A percentile compares a stretch with the other conserved stretches of the same genome.
Evolutionary conservation across 2,888 invertebrate genomes (phyloP).

Genomic region (Netelia melanura): DNA sequence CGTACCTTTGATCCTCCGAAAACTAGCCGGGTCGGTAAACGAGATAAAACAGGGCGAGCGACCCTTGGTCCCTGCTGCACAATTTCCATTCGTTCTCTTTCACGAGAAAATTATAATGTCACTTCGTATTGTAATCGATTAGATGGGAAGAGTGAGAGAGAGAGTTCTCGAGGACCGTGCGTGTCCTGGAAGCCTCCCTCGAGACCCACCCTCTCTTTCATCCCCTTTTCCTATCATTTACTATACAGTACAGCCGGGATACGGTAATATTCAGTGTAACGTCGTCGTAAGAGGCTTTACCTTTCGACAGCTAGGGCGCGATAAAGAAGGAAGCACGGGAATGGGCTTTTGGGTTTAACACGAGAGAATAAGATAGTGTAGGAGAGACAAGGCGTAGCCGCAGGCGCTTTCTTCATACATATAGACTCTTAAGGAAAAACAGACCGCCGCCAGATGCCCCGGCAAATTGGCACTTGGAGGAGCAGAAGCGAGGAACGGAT

Average conservation of each 20-base stretch:
- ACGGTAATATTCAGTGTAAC: slow-evolving; percentile 33
- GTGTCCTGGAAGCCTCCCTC: slow-evolving; percentile 24
- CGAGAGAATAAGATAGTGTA: slow-evolving; percentile 13
- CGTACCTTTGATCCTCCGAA: slow-evolving; percentile 35
- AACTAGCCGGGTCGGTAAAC: slow-evolving; percentile 21
- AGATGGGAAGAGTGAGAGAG: slow-evolving; percentile 3
- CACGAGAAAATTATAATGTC: slow-evolving; percentile 51
- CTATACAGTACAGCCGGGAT: not conserved
- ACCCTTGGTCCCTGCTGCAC: slow-evolving; percentile 12
- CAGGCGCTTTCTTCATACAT: slow-evolving; percentile 65
- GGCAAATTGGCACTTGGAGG: slow-evolving; percentile 78
- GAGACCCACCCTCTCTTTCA: not conserved
- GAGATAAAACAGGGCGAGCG: slow-evolving; percentile 10
- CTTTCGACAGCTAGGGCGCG: slow-evolving; percentile 59
- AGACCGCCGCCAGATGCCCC: slow-evolving; percentile 79
- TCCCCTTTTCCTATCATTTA: not conserved
- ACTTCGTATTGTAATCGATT: slow-evolving; percentile 58
- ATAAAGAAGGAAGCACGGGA: slow-evolving; percentile 44
- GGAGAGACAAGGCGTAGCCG: slow-evolving; percentile 49
- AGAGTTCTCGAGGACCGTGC: slow-evolving; percentile 41
- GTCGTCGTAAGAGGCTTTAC: slow-evolving; percentile 58
- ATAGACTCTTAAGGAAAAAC: slow-evolving; percentile 77
- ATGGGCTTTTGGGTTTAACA: slow-evolving; percentile 20
- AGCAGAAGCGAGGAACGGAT: slow-evolving; percentile 53
- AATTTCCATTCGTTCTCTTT: slow-evolving; percentile 24